Conservation (phyloP, 2,888 invertebrate genomes). For the Melikaiella ostensackeni region DNA sequence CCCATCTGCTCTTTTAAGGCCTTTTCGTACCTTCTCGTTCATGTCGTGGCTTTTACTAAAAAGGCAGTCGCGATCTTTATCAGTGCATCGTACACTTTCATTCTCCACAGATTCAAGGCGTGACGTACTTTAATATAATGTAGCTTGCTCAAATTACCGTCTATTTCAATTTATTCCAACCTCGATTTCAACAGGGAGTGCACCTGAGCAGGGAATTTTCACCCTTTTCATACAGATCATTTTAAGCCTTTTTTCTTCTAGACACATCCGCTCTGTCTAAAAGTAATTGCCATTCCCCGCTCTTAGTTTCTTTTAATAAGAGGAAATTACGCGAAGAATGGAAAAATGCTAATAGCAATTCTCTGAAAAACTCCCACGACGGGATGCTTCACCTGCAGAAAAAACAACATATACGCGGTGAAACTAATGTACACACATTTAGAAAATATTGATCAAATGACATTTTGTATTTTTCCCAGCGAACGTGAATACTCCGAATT, state of each 20-base stretch:
- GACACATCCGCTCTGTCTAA: conserved; percentile 17
- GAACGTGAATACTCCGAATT: too few species aligned
- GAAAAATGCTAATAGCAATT: conserved; percentile 24
- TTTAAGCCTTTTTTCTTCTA: background rate
- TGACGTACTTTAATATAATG: conserved; percentile 33
- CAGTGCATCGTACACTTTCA: conserved; percentile 34
- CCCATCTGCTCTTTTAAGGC: conserved; percentile 6
- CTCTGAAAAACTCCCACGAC: background rate
- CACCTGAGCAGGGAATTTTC: conserved; percentile 28
- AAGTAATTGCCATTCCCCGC: conserved; percentile 15
- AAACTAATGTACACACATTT: too few species aligned
- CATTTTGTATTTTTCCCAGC: too few species aligned
- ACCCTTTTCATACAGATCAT: background rate
- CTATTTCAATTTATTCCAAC: conserved; percentile 21
- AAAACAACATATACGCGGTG: too few species aligned
- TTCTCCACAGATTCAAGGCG: conserved; percentile 18
- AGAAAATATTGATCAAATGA: too few species aligned
- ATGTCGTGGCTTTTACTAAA: conserved; percentile 23
- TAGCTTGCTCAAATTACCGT: conserved; percentile 21
- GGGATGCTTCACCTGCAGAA: too few species aligned
- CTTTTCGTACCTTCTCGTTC: background rate
- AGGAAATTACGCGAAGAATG: conserved; percentile 10
- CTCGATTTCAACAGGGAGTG: conserved; percentile 17
- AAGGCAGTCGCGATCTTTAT: conserved; percentile 33
- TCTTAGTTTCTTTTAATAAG: conserved; percentile 19